Evolutionary conservation across 1,140 invertebrate species (phyloP).

Genomic region (Calosoma granatense): DNA sequence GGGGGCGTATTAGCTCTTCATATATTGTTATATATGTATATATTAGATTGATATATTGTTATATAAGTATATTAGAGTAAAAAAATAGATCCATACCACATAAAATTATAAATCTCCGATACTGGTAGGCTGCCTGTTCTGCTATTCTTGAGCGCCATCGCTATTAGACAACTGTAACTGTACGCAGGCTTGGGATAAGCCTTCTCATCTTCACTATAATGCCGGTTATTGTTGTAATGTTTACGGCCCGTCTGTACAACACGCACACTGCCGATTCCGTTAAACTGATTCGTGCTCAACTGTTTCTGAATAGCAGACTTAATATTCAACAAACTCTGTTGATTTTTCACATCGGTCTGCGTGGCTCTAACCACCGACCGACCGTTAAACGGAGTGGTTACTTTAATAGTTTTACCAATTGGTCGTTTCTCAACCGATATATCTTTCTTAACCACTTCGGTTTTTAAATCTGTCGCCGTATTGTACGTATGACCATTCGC

Average conservation of each 20-base stretch:
- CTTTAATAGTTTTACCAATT: constrained; percentile 18
- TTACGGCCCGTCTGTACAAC: constrained; percentile 33
- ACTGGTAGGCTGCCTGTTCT: constrained; percentile 88
- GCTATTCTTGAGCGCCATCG: constrained; percentile 95
- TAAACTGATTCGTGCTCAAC: neutral
- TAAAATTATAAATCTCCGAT: constrained; percentile 97
- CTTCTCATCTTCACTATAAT: constrained; percentile 48
- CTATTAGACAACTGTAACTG: constrained; percentile 95
- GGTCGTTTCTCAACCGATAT: constrained; percentile 19
- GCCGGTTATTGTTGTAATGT: constrained; percentile 39
- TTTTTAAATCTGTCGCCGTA: constrained; percentile 16
- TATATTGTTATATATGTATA: neutral
- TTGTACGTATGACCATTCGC: too few species aligned
- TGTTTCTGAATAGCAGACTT: neutral
- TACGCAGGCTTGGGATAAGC: constrained; percentile 92
- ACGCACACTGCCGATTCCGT: constrained; percentile 18
- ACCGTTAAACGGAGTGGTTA: constrained; percentile 17
- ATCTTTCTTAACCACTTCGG: constrained; percentile 19
- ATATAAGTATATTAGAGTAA: too few species aligned
- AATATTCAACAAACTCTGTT: neutral
- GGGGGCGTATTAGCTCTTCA: too few species aligned
- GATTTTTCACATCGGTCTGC: neutral
- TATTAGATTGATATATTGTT: constrained; percentile 6
- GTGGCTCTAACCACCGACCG: neutral
- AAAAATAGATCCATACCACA: too few species aligned